Evolutionary conservation across 2,888 invertebrate species (phyloP), one percentile per base, ranked within the genome.

Genomic region (Eupithecia subfuscata): DNA sequence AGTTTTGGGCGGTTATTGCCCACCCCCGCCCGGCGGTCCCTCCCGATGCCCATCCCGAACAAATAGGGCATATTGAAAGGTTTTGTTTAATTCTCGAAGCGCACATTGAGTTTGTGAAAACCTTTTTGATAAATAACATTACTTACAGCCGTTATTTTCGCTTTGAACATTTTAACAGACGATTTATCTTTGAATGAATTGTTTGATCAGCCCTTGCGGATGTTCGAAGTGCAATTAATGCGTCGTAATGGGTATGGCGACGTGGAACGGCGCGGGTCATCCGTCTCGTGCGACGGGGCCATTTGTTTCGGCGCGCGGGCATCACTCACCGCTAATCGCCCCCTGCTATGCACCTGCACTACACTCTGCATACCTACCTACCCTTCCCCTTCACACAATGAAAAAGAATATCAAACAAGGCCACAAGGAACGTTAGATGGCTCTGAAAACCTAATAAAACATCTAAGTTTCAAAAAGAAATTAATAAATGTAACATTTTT

Each of bases 1-100:
- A 93, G 93, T 93, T 93, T 93, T 90, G 90, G 91, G 90, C 87
- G 92, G 92, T 91, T 92, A 92, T 93, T 92, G 92, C 90, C 90
- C 90, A 89, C 91, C 91, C 82, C 71, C 75, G 85, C 87, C 86
- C 89, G 86, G 84, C 85, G 88, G 87, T 86, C 89, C 91, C 90
- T 89, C 88, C 83, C 85, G 76, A 83, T 84, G 85, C 85, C 88
- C 85, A 87, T 87, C 85, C 86, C 86, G 86, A 86, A 87, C 90
- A 90, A 89, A 89, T 88, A 88, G 82, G 83, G 86, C 83, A 86
- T 88, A 90, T 91, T 89, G 89, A 88, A 89, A 87, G 87, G 86
- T 87, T 87, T 79, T 85, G 87, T 87, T 87, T 88, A 88, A 88
- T 88, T 85, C 84, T 83, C 80, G 75, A 73, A 71, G 64, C 69